phyloP scores from a whole-genome alignment of 1,140 invertebrate genomes.

The Contarinia nasturtii region DNA sequence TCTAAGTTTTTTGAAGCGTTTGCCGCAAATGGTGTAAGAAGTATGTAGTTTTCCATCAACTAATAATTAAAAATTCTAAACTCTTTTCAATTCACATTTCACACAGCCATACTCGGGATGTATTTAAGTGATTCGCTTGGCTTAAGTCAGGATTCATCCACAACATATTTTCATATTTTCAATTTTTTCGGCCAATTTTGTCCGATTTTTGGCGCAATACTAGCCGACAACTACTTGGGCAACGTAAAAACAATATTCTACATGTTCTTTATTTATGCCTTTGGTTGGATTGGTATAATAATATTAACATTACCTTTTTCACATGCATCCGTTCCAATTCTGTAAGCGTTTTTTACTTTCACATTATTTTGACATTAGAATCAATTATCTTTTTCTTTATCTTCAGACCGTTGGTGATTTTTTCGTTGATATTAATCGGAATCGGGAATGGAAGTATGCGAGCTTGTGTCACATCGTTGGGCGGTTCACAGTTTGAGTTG shows the following conservation, averaged over 20 bases:
- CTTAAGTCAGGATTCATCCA: conserved; percentile 35
- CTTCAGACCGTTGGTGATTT: conserved; percentile 23
- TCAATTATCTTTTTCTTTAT: conserved; percentile 10
- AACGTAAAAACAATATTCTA: conserved; percentile 39
- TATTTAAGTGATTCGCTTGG: conserved; percentile 39
- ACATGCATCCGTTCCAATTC: background rate
- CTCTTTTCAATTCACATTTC: too few species aligned
- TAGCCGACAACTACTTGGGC: conserved; percentile 61
- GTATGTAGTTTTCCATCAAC: too few species aligned
- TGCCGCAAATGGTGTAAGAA: conserved; percentile 22
- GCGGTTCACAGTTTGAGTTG: conserved; percentile 46
- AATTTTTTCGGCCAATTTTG: conserved; percentile 59
- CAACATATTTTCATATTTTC: conserved; percentile 54
- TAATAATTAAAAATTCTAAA: too few species aligned
- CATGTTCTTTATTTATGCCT: conserved; percentile 47
- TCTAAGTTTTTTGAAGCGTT: conserved; percentile 23
- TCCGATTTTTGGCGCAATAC: conserved; percentile 58
- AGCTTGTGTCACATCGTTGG: conserved; percentile 71
- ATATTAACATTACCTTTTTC: conserved; percentile 12
- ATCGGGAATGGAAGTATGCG: conserved; percentile 66
- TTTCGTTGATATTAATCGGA: conserved; percentile 40
- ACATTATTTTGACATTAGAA: too few species aligned
- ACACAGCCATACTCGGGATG: conserved; percentile 48
- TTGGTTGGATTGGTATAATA: conserved; percentile 36
- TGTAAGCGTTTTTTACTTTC: background rate